Conservation (phyloP, 2,113 vertebrate genomes). For the Tapirus terrestris region DNA sequence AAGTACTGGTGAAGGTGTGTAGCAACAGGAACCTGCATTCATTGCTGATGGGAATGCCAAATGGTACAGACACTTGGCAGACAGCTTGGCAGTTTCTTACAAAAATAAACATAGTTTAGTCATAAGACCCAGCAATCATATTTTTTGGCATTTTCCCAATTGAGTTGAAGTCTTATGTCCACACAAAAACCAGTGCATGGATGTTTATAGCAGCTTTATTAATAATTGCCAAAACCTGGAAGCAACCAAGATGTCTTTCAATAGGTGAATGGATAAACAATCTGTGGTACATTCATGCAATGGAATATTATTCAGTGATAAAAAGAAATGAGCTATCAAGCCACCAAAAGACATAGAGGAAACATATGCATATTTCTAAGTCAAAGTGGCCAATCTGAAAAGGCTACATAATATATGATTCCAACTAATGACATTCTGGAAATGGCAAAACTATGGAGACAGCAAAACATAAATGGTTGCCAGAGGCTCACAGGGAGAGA, state of each 20-base stretch:
- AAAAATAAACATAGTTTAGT: neutral
- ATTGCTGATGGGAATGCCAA: neutral
- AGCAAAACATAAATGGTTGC: neutral
- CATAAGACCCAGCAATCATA: neutral
- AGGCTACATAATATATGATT: neutral
- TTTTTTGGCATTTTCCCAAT: neutral
- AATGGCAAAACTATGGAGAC: neutral
- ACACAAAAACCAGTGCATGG: neutral
- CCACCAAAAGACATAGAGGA: too few relatives aligned
- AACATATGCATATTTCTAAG: too few relatives aligned
- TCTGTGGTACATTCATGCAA: too few relatives aligned
- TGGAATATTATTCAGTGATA: too few relatives aligned
- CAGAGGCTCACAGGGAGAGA: too few relatives aligned
- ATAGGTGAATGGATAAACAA: neutral
- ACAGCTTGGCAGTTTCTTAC: neutral
- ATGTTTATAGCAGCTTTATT: neutral
- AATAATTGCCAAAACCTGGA: neutral
- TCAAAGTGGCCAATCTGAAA: too few relatives aligned
- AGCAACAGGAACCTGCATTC: neutral
- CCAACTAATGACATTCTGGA: neutral
- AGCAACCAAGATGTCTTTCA: neutral
- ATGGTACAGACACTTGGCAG: neutral
- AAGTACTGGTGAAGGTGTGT: neutral
- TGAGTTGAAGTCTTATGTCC: neutral
- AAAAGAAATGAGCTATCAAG: too few relatives aligned